Base-by-base conservation (phyloP, 2,888 invertebrate species). In the Fragum whitleyi region DNA sequence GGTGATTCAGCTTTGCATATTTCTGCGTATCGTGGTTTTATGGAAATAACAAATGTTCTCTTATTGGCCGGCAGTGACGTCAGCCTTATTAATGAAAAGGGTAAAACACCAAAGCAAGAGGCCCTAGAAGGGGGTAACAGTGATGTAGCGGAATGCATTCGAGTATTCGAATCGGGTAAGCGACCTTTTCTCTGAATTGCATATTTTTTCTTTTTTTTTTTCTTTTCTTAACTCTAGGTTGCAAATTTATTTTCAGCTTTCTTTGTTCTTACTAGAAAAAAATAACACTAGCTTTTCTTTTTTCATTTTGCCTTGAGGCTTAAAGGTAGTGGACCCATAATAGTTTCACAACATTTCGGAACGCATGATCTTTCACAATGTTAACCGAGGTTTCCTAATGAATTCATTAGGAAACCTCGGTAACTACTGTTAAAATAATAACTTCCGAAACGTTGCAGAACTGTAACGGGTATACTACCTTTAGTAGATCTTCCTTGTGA, bases 1-100 rank as follows among this genome's bases (percentile, higher is more conserved):
- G 90, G 91, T 0, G 90, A 91, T 70, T 90, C 90, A 6, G 84
- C 90, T 0, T 79, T 91, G 14, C 91, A 91, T 73, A 76, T 88
- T 23, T 87, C 89, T 9, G 87, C 89, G 1, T 90, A 90, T 75
- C 74, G 90, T 19, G 90, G 90, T 0, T 81, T 84, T 65, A 71
- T 77, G 14, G 87, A 90, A 47, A 88, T 90, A 26, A 83, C 89
- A 1, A 62, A 72, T 28, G 39, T 80, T 1, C 77, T 91, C 28
- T 57, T 88, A 1, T 65, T 78, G 1, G 79, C 81, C 21, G 71
- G 85, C 2, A 87, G 88, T 9, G 78, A 90, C 71, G 81, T 88
- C 16, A 85, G 79, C 28, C 23, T 88, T 16, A 77, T 79, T 57
- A 91, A 91, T 80, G 74, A 79, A 3, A 83, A 88, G 47, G 85